These are phyloP conservation scores for Anthopleura sola DNA, from an alignment of 64 coral and sea anemone genomes.

Conservation along the genomic window DNA sequence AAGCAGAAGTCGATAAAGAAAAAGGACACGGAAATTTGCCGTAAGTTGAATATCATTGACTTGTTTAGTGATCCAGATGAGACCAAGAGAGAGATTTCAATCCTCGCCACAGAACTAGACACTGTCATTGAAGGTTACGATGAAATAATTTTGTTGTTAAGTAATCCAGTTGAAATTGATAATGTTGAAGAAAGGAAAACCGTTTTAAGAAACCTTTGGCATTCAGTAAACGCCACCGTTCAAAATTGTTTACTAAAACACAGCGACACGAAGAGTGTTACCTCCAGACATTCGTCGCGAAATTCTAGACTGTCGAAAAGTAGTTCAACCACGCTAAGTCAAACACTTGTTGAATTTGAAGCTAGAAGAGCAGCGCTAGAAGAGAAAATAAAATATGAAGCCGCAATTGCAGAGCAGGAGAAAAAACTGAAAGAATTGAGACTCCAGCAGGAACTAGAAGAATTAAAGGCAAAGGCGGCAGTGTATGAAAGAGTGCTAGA, in stretches of 20 bases:
- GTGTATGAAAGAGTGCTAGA: constrained; percentile 32
- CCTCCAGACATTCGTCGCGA: too few relatives aligned
- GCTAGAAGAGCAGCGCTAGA: constrained; percentile 60
- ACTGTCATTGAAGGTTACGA: neutral
- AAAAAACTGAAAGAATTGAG: constrained; percentile 53
- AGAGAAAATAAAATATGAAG: constrained; percentile 60
- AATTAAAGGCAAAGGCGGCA: constrained; percentile 39
- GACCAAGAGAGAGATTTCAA: neutral
- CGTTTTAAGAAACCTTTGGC: neutral
- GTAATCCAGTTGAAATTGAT: neutral
- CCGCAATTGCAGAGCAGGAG: constrained; percentile 70
- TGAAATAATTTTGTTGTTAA: neutral
- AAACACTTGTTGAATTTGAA: constrained; percentile 55
- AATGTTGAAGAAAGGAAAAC: neutral
- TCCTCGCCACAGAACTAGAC: neutral
- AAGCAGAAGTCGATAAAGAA: neutral
- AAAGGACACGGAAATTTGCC: neutral
- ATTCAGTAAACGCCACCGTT: neutral
- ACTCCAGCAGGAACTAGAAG: constrained; percentile 44
- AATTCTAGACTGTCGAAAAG: constrained; percentile 3
- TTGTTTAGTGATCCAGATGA: neutral
- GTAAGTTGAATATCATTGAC: neutral
- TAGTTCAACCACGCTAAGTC: constrained; percentile 34
- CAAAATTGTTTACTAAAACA: neutral
- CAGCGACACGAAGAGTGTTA: neutral